phyloP scores from a whole-genome alignment of 2,797 vertebrate genomes.

The Pterois miles region DNA sequence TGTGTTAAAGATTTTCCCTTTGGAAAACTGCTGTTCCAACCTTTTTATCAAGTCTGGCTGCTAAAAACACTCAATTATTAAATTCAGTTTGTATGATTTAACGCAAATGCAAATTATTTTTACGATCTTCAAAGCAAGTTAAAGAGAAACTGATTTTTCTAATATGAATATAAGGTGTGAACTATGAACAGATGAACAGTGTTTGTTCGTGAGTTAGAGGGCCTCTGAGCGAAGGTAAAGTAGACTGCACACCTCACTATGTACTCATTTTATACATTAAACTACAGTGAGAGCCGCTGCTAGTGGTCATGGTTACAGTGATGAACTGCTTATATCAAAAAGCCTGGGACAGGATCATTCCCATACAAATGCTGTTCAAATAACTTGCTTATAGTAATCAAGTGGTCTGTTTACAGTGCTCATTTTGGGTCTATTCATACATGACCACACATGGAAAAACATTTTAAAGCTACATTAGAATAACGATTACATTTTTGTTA shows the following conservation, averaged over 20 bases:
- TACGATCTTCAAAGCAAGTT: constrained; percentile 31
- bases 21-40: constrained; percentile 35
- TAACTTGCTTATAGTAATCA: no score
- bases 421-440: no score
- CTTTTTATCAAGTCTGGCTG: constrained; percentile 28
- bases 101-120: constrained; percentile 21
- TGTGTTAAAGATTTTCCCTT: constrained; percentile 30
- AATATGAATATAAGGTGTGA: constrained; percentile 4
- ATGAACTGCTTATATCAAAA: no score
- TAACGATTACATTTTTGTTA: no score
- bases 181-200: not conserved
- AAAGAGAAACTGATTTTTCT: not conserved
- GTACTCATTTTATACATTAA: not conserved
- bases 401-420: no score
- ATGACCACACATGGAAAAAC: no score
- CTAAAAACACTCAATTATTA: constrained; percentile 49
- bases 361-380: no score
- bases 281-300: not conserved
- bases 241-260: not conserved
- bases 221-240: not conserved
- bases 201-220: not conserved
- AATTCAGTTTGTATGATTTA: constrained; percentile 50
- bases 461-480: no score
- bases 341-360: no score
- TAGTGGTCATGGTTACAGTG: no score